Evolutionary conservation across 2,888 invertebrate genomes (phyloP), one percentile per base, ranked within the genome.

Genomic region (Petrolisthes cinctipes): DNA sequence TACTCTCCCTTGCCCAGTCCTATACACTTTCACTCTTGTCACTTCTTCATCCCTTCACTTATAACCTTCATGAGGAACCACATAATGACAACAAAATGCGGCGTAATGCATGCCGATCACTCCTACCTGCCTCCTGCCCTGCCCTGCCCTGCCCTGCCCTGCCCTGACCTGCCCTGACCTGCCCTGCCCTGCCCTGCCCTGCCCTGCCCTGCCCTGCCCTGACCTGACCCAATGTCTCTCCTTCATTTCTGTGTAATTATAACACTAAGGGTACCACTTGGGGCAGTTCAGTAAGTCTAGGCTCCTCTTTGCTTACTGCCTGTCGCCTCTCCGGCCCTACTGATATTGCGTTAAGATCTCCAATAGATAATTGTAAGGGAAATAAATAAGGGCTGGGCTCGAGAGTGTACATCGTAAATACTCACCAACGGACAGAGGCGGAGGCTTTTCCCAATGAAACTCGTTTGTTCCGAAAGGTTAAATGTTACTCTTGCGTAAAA

Each of bases 361-460:
- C 61, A 61, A 61, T 61, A 61, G 61, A 61, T 61, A 61, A 61
- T 61, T 11, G 61, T 3, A 17, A 61, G 61, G 61, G 61, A 61
- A 61, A 61, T 61, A 61, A 61, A 61, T 61, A 61, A 61, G 61
- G 17, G 61, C 61, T 17, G 17, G 37, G 61, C 61, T 61, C 61
- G 61, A 61, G 61, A 2, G 61, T 61, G 61, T 61, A 61, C 61
- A 9, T 61, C 61, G 61, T 61, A 61, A 61, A 61, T 61, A 79
- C 54, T 37, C 79, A 54, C 54, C 56, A 80, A 80, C 57, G 80
- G 80, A 80, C 20, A 57, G 9, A 54, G 14, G 80, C n/a, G 17
- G 23, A 56, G 61, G 20, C 5, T 80, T 80, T 80, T 80, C 80
- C 57, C 80, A 80, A 80, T 80, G 80, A 57, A 80, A 80, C 80